Conservation (phyloP, 2,888 invertebrate genomes). For the Schizotus pectinicornis region DNA sequence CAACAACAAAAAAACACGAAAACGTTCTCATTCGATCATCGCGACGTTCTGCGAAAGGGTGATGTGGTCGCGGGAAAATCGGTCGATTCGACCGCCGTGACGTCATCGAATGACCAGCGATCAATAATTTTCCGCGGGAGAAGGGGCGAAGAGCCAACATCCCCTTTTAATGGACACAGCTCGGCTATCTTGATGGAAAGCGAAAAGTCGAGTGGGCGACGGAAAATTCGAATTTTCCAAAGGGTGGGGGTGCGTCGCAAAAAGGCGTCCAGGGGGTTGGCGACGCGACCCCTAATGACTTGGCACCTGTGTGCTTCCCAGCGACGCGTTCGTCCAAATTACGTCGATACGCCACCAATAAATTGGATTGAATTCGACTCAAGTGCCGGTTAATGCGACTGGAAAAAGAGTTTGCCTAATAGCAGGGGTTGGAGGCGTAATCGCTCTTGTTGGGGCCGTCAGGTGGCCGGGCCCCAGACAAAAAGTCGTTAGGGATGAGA, state of each 20-base stretch:
- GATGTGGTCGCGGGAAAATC: slow-evolving; percentile 41
- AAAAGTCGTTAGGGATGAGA: background rate
- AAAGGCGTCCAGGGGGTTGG: background rate
- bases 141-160: slow-evolving; percentile 21
- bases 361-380: slow-evolving; percentile 27
- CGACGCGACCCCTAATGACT: slow-evolving; percentile 9
- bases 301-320: slow-evolving; percentile 39
- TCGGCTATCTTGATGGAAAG: slow-evolving; percentile 25
- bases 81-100: slow-evolving; percentile 56
- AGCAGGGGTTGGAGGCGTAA: background rate
- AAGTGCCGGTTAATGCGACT: slow-evolving; percentile 9
- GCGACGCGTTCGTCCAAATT: slow-evolving; percentile 20
- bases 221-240: slow-evolving; percentile 13
- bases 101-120: slow-evolving; percentile 56
- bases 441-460: background rate
- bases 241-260: slow-evolving; percentile 10
- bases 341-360: slow-evolving; percentile 22
- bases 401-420: slow-evolving; percentile 9
- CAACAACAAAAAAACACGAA: slow-evolving; percentile 7
- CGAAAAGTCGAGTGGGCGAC: slow-evolving; percentile 6
- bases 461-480: background rate
- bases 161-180: slow-evolving; percentile 34
- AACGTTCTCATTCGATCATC: slow-evolving; percentile 22
- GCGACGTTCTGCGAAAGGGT: slow-evolving; percentile 38
- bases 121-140: slow-evolving; percentile 54